phyloP scores from a whole-genome alignment of 2,888 invertebrate species.

The Agrypnus murinus region DNA sequence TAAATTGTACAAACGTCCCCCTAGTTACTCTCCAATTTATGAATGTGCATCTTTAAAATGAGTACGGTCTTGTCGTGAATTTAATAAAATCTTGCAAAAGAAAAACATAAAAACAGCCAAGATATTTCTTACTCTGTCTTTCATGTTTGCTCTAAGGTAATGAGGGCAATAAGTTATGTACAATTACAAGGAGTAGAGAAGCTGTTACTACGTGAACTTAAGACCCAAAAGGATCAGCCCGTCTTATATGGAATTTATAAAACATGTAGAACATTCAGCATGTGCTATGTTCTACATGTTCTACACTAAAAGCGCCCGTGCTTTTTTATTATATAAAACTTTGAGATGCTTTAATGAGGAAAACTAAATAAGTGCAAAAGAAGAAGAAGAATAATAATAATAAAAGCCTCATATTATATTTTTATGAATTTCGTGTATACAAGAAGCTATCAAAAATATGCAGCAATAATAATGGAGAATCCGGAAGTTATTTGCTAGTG shows the following conservation, averaged over 20 bases:
- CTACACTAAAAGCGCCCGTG: conserved; percentile 27
- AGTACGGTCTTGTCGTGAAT: too few species aligned
- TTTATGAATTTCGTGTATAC: conserved; percentile 39
- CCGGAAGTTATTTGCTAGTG: conserved; percentile 33
- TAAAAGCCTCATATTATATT: conserved; percentile 23
- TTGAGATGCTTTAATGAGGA: conserved; percentile 33
- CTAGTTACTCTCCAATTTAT: too few species aligned
- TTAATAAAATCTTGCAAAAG: not conserved
- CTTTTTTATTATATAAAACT: conserved; percentile 33
- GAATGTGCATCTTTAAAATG: too few species aligned
- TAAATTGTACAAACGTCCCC: too few species aligned
- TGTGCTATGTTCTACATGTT: conserved; percentile 32
- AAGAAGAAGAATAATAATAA: conserved; percentile 11
- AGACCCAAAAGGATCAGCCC: conserved; percentile 43
- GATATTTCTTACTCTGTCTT: not conserved
- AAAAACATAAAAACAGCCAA: not conserved
- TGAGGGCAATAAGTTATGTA: conserved; percentile 47
- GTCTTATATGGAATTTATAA: conserved; percentile 49
- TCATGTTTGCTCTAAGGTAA: conserved; percentile 34
- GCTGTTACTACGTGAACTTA: conserved; percentile 39
- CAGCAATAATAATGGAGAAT: conserved; percentile 37
- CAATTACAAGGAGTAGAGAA: conserved; percentile 38
- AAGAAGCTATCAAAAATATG: conserved; percentile 36
- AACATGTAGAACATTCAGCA: conserved; percentile 44
- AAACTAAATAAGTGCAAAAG: conserved; percentile 24